A percentile compares a stretch with the other conserved stretches of the same genome.
Evolutionary conservation across 2,113 vertebrate genomes (phyloP).

Genomic region (Rutilus rutilus): DNA sequence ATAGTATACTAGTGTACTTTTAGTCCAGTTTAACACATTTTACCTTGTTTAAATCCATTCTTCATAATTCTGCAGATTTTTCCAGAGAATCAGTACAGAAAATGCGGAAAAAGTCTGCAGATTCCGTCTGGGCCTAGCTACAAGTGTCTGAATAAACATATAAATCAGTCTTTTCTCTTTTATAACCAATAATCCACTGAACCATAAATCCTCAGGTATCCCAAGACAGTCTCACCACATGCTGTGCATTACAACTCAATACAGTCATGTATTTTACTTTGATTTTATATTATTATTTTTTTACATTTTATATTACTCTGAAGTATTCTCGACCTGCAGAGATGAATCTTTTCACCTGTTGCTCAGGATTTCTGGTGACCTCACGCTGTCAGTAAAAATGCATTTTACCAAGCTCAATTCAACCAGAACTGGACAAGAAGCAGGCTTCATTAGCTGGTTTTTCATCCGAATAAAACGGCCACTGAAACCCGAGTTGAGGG

Average conservation of each 20-base stretch:
- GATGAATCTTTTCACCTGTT: constrained; percentile 16
- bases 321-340: neutral
- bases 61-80: neutral
- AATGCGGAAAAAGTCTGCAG: constrained; percentile 3
- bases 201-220: constrained; percentile 18
- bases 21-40: neutral
- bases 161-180: neutral
- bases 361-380: neutral
- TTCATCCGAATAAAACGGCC: constrained; percentile 4
- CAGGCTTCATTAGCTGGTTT: constrained; percentile 35
- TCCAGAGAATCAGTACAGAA: neutral
- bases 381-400: neutral
- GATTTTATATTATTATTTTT: no score
- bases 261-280: neutral
- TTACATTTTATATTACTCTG: neutral
- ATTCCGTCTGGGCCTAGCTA: constrained; percentile 8
- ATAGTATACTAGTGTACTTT: neutral
- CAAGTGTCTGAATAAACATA: constrained; percentile 31
- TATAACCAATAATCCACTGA: constrained; percentile 16
- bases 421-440: constrained; percentile 3
- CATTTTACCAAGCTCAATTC: neutral
- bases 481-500: neutral
- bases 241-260: neutral
- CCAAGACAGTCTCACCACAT: neutral
- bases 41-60: neutral